Evolutionary conservation across 2,888 invertebrate genomes (phyloP), one percentile per base, ranked within the genome.

Genomic region (Melieria crassipennis): DNA sequence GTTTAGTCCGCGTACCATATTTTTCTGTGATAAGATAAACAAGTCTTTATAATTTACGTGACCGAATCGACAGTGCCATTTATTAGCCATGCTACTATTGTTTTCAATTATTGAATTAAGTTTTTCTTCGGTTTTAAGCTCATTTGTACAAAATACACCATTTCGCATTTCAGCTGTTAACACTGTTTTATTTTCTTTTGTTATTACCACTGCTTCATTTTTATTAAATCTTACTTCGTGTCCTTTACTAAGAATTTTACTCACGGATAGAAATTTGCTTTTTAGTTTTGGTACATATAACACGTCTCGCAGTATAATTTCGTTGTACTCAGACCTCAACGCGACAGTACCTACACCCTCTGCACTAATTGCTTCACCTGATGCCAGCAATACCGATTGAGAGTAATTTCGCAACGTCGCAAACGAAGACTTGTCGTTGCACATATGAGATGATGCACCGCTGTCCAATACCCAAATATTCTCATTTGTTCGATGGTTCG

Each of bases 31-130:
- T 52, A 75, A 60, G 7, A 63, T 60, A 13, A 9, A 46, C 11
- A 61, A 61, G 13, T 61, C 61, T 61, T 61, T 61, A 61, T 45
- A 45, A 45, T 61, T 73, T 7, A 75, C 9, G 11, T 75, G 75
- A 9, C 72, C 75, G 55, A 69, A 71, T 11, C 69, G 16, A 43
- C 65, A n/a, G 46, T 75, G 71, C 71, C 73, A 71, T 4, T 61
- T 61, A 7, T 45, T n/a, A 6, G 64, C 13, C 16, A 57, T 65
- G 10, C 62, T 16, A 43, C n/a, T 56, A 13, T 46, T 64, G 7
- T 5, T 57, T 10, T 61, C 46, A 45, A 13, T 43, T 7, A 61
- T 13, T 11, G 46, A 61, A 61, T 61, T 61, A 61, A 45, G 45
- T 7, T 61, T 7, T 61, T 61, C 61, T 45, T 61, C 46, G 61